A percentile compares a stretch with the other conserved stretches of the same genome.
Evolutionary conservation across 2,113 vertebrate genomes (phyloP).

Genomic region (Bubalus kerabau): DNA sequence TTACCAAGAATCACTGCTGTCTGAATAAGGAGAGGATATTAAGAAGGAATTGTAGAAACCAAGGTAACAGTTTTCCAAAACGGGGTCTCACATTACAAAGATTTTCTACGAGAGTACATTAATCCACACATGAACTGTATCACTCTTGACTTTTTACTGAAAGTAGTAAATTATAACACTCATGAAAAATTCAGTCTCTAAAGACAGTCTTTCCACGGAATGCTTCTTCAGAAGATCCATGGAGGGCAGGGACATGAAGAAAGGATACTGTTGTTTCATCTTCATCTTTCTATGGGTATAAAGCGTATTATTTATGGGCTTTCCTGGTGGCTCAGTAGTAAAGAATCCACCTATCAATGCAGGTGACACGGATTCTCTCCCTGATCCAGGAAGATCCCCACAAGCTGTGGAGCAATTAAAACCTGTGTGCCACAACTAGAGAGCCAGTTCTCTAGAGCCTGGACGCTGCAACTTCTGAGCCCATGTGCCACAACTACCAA

Average conservation of each 20-base stretch:
- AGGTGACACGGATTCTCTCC: background rate
- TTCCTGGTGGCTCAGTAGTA: background rate
- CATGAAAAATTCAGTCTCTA: background rate
- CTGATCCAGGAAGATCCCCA: background rate
- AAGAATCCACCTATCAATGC: background rate
- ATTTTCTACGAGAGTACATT: constrained; percentile 37
- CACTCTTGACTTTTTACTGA: constrained; percentile 53
- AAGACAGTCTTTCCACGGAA: constrained; percentile 8
- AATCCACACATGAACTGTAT: constrained; percentile 46
- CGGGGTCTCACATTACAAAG: constrained; percentile 45
- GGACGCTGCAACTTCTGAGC: background rate
- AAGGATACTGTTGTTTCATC: background rate
- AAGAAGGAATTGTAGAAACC: background rate
- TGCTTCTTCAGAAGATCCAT: background rate
- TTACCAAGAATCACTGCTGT: background rate
- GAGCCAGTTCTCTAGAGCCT: background rate
- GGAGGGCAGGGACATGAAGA: background rate
- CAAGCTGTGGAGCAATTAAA: background rate
- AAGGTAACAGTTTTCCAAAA: constrained; percentile 46
- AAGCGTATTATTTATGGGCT: background rate
- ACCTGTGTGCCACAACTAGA: background rate
- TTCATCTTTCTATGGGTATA: background rate
- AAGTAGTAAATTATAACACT: background rate
- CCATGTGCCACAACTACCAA: background rate
- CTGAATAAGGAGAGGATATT: background rate